phyloP scores from a whole-genome alignment of 1,140 invertebrate genomes.

The Drosophila willistoni region DNA sequence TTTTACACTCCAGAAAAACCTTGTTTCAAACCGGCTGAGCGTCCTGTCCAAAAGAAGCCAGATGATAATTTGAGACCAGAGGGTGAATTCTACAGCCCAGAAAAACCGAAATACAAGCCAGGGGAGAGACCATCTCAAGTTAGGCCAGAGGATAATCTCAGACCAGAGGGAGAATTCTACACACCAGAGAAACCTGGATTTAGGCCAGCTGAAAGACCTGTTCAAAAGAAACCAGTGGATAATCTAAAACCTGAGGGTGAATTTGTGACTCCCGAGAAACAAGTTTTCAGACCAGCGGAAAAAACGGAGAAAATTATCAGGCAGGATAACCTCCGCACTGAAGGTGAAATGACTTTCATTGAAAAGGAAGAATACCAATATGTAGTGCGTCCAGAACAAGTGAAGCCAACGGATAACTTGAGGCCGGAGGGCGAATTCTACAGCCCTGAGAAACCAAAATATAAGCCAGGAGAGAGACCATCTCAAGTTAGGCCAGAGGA shows the following conservation, averaged over 20 bases:
- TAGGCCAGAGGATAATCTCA: no score
- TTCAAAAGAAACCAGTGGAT: conserved; percentile 86
- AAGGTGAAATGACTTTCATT: conserved; percentile 84
- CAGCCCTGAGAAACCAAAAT: conserved; percentile 83
- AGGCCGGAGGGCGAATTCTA: conserved; percentile 85
- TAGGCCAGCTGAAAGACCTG: conserved; percentile 71
- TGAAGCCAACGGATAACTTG: conserved; percentile 87
- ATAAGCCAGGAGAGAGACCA: conserved; percentile 84
- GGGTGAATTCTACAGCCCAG: no score
- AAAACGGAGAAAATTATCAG: conserved; percentile 75
- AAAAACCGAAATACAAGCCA: no score
- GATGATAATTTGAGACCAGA: no score
- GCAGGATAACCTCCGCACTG: conserved; percentile 84
- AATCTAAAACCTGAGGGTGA: conserved; percentile 85
- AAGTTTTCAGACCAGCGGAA: conserved; percentile 56
- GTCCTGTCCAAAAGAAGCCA: no score
- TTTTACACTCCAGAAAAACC: no score
- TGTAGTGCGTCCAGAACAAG: conserved; percentile 84
- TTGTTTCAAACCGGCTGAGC: no score
- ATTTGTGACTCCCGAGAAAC: conserved; percentile 1
- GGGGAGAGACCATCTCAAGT: no score
- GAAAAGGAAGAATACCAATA: conserved; percentile 85
- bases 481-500: conserved; percentile 76
- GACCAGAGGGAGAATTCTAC: conserved; percentile 88
- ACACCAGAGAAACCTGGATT: neutral